Conservation (phyloP, 1,140 invertebrate genomes). For the Cydia fagiglandana region DNA sequence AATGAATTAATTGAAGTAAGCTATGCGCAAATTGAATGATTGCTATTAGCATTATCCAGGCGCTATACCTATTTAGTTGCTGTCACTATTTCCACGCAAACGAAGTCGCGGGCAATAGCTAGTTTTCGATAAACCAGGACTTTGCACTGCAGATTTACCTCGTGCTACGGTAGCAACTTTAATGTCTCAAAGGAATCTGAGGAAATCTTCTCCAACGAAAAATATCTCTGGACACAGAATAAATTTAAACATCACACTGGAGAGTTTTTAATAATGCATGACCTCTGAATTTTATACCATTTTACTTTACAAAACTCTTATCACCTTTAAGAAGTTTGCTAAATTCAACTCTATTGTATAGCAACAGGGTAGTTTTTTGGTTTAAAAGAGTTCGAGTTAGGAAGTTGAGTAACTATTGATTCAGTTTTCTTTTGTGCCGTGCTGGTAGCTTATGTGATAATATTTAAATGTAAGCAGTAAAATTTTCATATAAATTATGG, state of each 20-base stretch:
- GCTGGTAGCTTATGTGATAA: constrained; percentile 2
- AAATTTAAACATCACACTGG: not conserved
- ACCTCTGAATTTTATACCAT: not conserved
- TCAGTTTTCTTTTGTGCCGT: not conserved
- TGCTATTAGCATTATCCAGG: too few relatives aligned
- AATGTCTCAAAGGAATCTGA: constrained; percentile 9
- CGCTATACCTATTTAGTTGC: too few relatives aligned
- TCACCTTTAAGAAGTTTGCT: not conserved
- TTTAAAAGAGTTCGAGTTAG: not conserved
- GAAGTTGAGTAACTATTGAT: not conserved
- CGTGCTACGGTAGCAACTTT: not conserved
- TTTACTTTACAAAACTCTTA: not conserved
- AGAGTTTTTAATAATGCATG: constrained; percentile 18
- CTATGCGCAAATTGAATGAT: too few relatives aligned
- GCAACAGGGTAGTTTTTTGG: not conserved
- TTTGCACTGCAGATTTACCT: not conserved
- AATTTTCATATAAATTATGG: not conserved
- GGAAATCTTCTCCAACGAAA: constrained; percentile 10
- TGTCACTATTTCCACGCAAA: too few relatives aligned
- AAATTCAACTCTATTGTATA: not conserved
- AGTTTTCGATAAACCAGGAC: too few relatives aligned
- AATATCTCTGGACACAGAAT: constrained; percentile 18
- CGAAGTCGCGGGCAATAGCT: too few relatives aligned
- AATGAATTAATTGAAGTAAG: too few relatives aligned
- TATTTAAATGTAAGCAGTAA: not conserved